A percentile compares a stretch with the other conserved stretches of the same genome.
phyloP scores from a whole-genome alignment of 2,888 invertebrate genomes.

The Endomychus coccineus region DNA sequence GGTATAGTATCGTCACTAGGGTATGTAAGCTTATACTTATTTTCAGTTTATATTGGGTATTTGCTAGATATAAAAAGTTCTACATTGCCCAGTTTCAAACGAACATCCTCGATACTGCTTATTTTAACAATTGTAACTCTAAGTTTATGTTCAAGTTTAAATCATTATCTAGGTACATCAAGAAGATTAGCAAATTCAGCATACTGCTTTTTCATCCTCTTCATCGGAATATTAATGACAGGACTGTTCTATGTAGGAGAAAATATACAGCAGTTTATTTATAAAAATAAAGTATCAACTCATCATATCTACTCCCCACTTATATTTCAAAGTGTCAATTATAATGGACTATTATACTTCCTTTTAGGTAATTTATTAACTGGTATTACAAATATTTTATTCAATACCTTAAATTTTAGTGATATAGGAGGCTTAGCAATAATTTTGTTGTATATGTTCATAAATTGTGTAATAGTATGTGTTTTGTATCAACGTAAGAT shows the following conservation, averaged over 20 bases:
- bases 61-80: slow-evolving; percentile 43
- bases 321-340: slow-evolving; percentile 65
- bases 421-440: slow-evolving; percentile 45
- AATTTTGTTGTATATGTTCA: slow-evolving; percentile 53
- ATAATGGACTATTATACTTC: slow-evolving; percentile 79
- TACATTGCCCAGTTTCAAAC: slow-evolving; percentile 6
- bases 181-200: slow-evolving; percentile 77
- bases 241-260: slow-evolving; percentile 52
- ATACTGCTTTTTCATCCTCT: slow-evolving; percentile 71
- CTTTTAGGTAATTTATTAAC: slow-evolving; percentile 77
- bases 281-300: slow-evolving; percentile 23
- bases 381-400: slow-evolving; percentile 68
- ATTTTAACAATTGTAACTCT: slow-evolving; percentile 8
- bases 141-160: slow-evolving; percentile 41
- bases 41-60: slow-evolving; percentile 59
- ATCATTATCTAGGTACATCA: slow-evolving; percentile 55
- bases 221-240: slow-evolving; percentile 52
- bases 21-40: slow-evolving; percentile 75
- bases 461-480: slow-evolving; percentile 39
- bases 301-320: slow-evolving; percentile 43
- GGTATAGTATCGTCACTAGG: slow-evolving; percentile 82
- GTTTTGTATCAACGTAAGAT: slow-evolving; percentile 44
- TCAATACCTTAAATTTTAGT: slow-evolving; percentile 54
- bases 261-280: slow-evolving; percentile 37
- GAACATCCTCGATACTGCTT: slow-evolving; percentile 10